Evolutionary conservation across 1,140 invertebrate species (phyloP), one percentile per base, ranked within the genome.

Genomic region (Leptinotarsa undecemlineata): DNA sequence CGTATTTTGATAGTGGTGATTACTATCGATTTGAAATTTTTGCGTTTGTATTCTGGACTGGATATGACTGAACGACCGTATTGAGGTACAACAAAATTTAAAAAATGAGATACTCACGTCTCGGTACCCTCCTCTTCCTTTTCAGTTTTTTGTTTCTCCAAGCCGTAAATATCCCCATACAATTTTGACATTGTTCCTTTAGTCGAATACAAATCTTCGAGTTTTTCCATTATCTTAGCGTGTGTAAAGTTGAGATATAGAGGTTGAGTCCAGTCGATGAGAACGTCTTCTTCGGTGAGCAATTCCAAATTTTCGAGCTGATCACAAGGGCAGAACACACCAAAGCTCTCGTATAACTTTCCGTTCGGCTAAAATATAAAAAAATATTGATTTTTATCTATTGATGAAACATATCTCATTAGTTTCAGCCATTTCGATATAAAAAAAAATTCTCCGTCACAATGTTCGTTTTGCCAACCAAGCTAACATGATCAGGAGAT

Each of bases 171-270:
- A 84, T 95, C 93, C 67, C 93, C 92, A 75, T 90, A 89, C 69
- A 93, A 89, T 84, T 90, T 91, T 82, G 94, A 92, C 83, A 93
- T 88, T 23, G 88, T 89, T 14, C 91, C 91, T 19, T 87, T 87
- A 62, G 86, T 86, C 70, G 88, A 86, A 87, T 92, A 92, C 76
- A 91, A 89, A 21, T 87, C 84, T 80, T 91, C 90, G 79, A 95
- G 87, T 78, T 90, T 89, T 78, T 92, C 89, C 83, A 94, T 91
- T 80, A 94, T 93, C 64, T 89, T 88, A 79, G 89, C 88, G 86
- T 94, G 92, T 76, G 92, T 93, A 85, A 93, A 94, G 86, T 95
- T 94, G 84, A 94, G 89, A 87, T 93, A 95, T 81, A 95, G 85
- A 64, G 93, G 92, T 82, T 89, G 89, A 69, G 88, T 88, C 90